Evolutionary conservation across 2,797 vertebrate genomes (phyloP).

Genomic region (Microcaecilia unicolor): DNA sequence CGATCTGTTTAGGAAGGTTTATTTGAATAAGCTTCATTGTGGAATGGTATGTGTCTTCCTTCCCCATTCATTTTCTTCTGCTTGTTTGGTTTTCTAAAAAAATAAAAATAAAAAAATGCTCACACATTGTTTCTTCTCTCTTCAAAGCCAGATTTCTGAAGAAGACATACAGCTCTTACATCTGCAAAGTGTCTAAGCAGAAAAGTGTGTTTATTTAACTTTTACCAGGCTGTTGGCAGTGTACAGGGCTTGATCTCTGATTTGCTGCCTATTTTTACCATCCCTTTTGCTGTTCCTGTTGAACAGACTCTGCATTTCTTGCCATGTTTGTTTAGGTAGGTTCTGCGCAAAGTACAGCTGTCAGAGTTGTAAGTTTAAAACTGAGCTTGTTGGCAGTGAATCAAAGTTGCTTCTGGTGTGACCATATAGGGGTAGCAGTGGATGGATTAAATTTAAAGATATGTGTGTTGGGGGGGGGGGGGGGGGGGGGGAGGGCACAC

Average conservation of each 20-base stretch:
- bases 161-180: constrained; percentile 18
- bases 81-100: too few species aligned
- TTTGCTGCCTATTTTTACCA: constrained; percentile 25
- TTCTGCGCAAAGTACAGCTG: constrained; percentile 12
- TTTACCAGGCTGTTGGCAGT: constrained; percentile 20
- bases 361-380: constrained; percentile 8
- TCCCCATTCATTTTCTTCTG: too few species aligned
- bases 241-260: constrained; percentile 18
- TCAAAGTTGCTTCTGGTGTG: background rate
- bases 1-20: too few species aligned
- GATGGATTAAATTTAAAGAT: background rate
- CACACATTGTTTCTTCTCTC: constrained; percentile 11
- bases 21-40: too few species aligned
- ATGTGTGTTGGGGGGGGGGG: too few species aligned
- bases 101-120: background rate
- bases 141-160: constrained; percentile 20
- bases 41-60: too few species aligned
- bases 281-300: constrained; percentile 11
- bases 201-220: constrained; percentile 28
- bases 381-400: constrained; percentile 20
- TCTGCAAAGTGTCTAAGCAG: constrained; percentile 25
- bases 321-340: constrained; percentile 24
- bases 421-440: background rate
- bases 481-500: too few species aligned
- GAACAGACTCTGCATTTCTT: constrained; percentile 18